Conservation (phyloP, 30 jellyfish, hydroid and myxozoan genomes). For the Catostylus mosaicus region DNA sequence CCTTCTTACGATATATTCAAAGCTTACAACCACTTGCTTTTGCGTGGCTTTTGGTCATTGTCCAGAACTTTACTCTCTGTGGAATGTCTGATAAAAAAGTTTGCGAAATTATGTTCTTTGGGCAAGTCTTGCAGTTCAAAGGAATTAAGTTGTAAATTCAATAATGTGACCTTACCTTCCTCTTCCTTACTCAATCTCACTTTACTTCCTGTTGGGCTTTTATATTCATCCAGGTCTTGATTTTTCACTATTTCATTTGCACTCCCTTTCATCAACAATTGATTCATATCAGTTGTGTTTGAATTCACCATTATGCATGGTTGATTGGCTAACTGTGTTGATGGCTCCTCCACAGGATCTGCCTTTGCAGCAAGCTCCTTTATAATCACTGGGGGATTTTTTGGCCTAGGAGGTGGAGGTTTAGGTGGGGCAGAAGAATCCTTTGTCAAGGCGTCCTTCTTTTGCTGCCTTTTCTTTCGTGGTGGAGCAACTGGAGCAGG, state of each 20-base stretch:
- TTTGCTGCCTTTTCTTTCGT: slow-evolving; percentile 80
- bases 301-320: slow-evolving; percentile 81
- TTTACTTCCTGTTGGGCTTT: slow-evolving; percentile 76
- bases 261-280: slow-evolving; percentile 85
- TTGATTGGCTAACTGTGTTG: slow-evolving; percentile 38
- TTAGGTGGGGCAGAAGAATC: slow-evolving; percentile 51
- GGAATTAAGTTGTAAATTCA: background rate
- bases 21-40: too few relatives aligned
- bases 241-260: slow-evolving; percentile 86
- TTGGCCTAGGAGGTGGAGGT: slow-evolving; percentile 72
- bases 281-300: slow-evolving; percentile 82
- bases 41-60: too few relatives aligned
- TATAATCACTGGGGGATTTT: slow-evolving; percentile 19
- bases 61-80: too few relatives aligned
- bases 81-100: too few relatives aligned
- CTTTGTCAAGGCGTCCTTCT: slow-evolving; percentile 76
- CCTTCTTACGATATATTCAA: too few relatives aligned
- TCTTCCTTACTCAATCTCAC: slow-evolving; percentile 7
- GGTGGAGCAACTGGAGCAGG: slow-evolving; percentile 97
- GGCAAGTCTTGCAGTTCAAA: too few relatives aligned
- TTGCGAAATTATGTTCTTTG: too few relatives aligned
- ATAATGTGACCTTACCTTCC: slow-evolving; percentile 10
- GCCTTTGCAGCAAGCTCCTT: slow-evolving; percentile 3
- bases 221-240: slow-evolving; percentile 79
- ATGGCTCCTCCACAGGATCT: slow-evolving; percentile 6